Evolutionary conservation across 2,113 vertebrate genomes (phyloP).

Genomic region (human): DNA sequence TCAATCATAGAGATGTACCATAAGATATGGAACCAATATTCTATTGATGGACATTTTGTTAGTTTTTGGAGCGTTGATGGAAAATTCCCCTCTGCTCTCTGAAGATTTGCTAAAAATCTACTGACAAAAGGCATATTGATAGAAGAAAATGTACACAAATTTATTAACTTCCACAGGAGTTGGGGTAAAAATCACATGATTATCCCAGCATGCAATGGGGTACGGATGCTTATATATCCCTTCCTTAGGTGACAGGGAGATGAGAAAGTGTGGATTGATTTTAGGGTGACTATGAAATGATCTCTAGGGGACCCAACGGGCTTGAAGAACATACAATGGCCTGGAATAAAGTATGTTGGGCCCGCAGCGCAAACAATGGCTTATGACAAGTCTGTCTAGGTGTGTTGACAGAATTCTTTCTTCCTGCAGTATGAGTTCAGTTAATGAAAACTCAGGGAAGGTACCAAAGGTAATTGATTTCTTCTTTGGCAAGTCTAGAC

Average conservation of each 20-base stretch:
- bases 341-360: not conserved
- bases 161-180: not conserved
- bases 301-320: not conserved
- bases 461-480: not conserved
- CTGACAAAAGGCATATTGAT: not conserved
- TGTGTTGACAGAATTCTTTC: not conserved
- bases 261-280: not conserved
- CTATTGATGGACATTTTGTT: not conserved
- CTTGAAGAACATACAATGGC: not conserved
- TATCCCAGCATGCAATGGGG: not conserved
- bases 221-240: not conserved
- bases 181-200: not conserved
- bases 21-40: not conserved
- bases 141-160: not conserved
- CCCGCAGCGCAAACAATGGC: not conserved
- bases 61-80: not conserved
- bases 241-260: not conserved
- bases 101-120: not conserved
- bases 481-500: not conserved
- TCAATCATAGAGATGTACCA: not conserved
- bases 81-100: not conserved
- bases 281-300: not conserved
- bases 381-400: not conserved
- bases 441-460: not conserved
- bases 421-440: not conserved